These are phyloP conservation scores for Ctenoplectra terminalis DNA, from an alignment of 1,140 invertebrate species.

Conservation along the genomic window DNA sequence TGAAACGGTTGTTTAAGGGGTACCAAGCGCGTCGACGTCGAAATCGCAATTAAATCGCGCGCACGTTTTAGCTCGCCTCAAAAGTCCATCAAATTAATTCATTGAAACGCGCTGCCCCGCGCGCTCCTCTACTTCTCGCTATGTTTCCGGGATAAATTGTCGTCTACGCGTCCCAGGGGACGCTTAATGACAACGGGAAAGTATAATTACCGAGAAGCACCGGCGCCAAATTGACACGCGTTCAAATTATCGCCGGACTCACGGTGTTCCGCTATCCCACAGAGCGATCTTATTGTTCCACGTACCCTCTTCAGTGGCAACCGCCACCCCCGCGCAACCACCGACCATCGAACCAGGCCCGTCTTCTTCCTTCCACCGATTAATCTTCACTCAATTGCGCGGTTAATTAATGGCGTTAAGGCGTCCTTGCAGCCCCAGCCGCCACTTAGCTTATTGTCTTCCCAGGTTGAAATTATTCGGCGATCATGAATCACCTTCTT, in stretches of 20 bases:
- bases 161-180: slow-evolving; percentile 30
- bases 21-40: slow-evolving; percentile 13
- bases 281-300: slow-evolving; percentile 67
- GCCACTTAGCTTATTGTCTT: slow-evolving; percentile 75
- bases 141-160: slow-evolving; percentile 53
- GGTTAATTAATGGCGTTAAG: slow-evolving; percentile 75
- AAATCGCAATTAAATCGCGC: slow-evolving; percentile 51
- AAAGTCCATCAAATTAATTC: slow-evolving; percentile 55
- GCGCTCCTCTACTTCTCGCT: neutral
- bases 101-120: slow-evolving; percentile 13
- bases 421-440: slow-evolving; percentile 50
- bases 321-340: slow-evolving; percentile 5
- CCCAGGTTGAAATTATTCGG: slow-evolving; percentile 68
- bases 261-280: slow-evolving; percentile 62
- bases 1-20: slow-evolving; percentile 45
- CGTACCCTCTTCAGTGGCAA: slow-evolving; percentile 50
- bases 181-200: slow-evolving; percentile 55
- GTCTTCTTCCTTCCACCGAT: slow-evolving; percentile 61
- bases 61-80: slow-evolving; percentile 39
- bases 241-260: slow-evolving; percentile 63
- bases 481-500: slow-evolving; percentile 65
- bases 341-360: slow-evolving; percentile 11
- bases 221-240: slow-evolving; percentile 67
- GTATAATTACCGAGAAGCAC: slow-evolving; percentile 62
- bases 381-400: slow-evolving; percentile 75